Percentiles rank a stretch among this genome's conserved stretches.
Conservation (phyloP, 2,888 invertebrate species). For the Agriopis aurantiaria region DNA sequence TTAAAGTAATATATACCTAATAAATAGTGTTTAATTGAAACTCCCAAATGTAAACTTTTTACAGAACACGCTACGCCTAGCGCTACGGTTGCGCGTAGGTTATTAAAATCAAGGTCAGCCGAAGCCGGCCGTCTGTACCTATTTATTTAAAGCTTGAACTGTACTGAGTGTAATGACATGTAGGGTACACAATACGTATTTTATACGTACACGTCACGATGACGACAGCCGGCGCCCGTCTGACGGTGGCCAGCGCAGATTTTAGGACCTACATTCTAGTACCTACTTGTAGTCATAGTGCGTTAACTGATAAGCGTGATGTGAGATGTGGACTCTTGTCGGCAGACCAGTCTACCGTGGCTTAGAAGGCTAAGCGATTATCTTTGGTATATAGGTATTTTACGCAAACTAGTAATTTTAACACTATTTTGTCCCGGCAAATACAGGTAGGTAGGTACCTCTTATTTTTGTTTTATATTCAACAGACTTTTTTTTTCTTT, state of each 20-base stretch:
- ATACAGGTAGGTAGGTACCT: too few species aligned
- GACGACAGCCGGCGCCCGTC: constrained; percentile 55
- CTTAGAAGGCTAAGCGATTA: background rate
- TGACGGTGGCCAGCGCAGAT: constrained; percentile 45
- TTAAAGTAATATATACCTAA: too few species aligned
- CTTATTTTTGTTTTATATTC: too few species aligned
- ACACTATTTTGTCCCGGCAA: too few species aligned
- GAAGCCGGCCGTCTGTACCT: too few species aligned
- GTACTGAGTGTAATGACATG: constrained; percentile 43
- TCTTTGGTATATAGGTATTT: background rate
- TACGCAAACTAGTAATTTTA: too few species aligned
- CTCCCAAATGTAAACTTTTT: too few species aligned
- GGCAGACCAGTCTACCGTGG: background rate
- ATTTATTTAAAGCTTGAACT: background rate
- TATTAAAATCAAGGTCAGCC: too few species aligned
- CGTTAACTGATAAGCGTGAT: constrained; percentile 18
- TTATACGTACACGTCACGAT: constrained; percentile 56
- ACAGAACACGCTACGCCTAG: too few species aligned
- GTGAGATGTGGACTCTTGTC: background rate
- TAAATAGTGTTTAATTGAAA: too few species aligned
- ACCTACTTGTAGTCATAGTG: background rate
- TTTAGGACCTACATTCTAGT: constrained; percentile 43
- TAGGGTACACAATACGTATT: constrained; percentile 46
- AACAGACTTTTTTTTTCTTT: too few species aligned
- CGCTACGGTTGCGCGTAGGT: too few species aligned